These are phyloP conservation scores for Hybognathus amarus DNA, from an alignment of 2,797 vertebrate genomes.

Conservation along the genomic window DNA sequence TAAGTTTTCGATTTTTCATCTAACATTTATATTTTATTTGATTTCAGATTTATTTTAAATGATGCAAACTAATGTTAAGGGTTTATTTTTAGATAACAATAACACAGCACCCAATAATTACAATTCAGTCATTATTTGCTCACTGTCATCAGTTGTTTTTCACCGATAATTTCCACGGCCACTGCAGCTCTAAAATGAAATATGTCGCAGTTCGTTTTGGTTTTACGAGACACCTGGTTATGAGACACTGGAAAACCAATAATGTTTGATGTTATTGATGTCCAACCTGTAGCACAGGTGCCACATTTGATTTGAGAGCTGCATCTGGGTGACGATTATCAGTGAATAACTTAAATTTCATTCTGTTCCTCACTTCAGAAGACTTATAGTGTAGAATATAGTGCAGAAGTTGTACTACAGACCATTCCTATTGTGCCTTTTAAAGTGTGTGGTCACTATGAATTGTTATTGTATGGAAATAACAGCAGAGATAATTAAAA, in stretches of 20 bases:
- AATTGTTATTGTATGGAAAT: neutral
- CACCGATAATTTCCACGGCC: neutral
- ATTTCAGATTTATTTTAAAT: neutral
- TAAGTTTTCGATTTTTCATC: neutral
- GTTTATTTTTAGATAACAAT: neutral
- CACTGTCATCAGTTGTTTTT: neutral
- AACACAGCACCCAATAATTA: neutral
- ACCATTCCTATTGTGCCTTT: neutral
- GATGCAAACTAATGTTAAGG: neutral
- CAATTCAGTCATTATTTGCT: neutral
- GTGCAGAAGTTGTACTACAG: no score
- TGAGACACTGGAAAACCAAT: conserved; percentile 34
- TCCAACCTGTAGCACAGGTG: neutral
- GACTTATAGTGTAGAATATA: neutral
- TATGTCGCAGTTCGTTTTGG: neutral
- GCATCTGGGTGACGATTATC: neutral
- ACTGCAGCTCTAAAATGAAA: conserved; percentile 16
- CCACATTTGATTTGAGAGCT: conserved; percentile 16
- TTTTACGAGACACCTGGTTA: conserved; percentile 32
- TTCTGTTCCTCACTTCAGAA: neutral
- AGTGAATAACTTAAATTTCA: neutral
- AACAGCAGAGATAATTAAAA: neutral
- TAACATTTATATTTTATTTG: neutral
- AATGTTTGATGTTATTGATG: conserved; percentile 21
- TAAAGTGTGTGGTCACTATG: neutral